A percentile compares a stretch with the other conserved stretches of the same genome.
These are phyloP conservation scores for Agelastica alni DNA, from an alignment of 2,888 invertebrate species.

Conservation along the genomic window DNA sequence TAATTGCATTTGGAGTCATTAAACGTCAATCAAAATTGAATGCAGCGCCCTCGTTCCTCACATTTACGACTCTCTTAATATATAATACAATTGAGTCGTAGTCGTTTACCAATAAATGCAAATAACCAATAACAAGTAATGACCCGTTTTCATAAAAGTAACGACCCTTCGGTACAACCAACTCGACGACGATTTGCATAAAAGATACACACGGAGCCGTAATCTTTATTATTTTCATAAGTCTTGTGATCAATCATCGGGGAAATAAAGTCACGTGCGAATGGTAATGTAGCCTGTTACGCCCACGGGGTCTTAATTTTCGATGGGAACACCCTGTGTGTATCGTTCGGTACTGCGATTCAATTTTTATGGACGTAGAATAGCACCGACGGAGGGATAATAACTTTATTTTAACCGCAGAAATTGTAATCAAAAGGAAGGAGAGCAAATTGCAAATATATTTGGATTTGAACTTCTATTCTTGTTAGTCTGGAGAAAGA, in stretches of 20 bases:
- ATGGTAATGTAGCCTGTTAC: constrained; percentile 43
- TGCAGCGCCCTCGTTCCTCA: neutral
- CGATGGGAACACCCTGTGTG: constrained; percentile 35
- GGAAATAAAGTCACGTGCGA: constrained; percentile 47
- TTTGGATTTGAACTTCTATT: too few relatives aligned
- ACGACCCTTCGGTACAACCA: constrained; percentile 27
- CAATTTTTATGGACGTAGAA: constrained; percentile 9
- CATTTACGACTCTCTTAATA: constrained; percentile 34
- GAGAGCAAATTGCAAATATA: too few relatives aligned
- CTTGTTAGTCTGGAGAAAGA: too few relatives aligned
- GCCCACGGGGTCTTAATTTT: constrained; percentile 49
- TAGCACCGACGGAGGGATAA: too few relatives aligned
- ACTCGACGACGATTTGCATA: constrained; percentile 40
- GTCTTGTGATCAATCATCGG: constrained; percentile 51
- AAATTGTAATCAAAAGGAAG: too few relatives aligned
- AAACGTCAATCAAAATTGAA: constrained; percentile 1
- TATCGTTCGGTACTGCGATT: constrained; percentile 1
- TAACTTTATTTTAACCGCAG: too few relatives aligned
- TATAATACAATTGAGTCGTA: constrained; percentile 14
- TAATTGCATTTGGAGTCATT: too few relatives aligned
- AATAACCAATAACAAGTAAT: constrained; percentile 40
- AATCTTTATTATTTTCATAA: constrained; percentile 51
- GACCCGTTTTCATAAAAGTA: constrained; percentile 24
- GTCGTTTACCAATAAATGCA: constrained; percentile 43
- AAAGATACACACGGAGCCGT: constrained; percentile 39